A percentile compares a stretch with the other conserved stretches of the same genome.
Conservation (phyloP, 2,888 invertebrate species). For the Pollenia angustigena region DNA sequence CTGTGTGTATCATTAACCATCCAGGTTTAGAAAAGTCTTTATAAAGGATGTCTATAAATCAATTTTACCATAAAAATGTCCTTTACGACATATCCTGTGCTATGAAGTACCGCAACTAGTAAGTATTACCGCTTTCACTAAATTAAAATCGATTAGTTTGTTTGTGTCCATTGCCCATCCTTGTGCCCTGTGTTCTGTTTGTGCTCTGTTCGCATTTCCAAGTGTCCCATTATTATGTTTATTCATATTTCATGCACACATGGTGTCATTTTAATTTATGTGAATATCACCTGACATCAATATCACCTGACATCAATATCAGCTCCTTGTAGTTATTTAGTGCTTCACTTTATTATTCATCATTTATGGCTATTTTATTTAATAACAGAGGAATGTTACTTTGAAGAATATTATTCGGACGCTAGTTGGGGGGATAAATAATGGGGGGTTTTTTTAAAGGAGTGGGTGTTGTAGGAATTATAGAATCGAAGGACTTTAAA, state of each 20-base stretch:
- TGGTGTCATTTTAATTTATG: constrained; percentile 63
- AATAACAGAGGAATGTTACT: background rate
- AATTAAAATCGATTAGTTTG: constrained; percentile 39
- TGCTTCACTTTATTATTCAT: constrained; percentile 2
- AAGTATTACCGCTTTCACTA: constrained; percentile 9
- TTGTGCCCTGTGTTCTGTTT: background rate
- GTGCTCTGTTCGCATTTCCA: background rate
- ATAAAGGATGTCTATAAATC: constrained; percentile 34
- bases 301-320: constrained; percentile 45
- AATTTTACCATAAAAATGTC: constrained; percentile 27
- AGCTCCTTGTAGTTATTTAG: background rate
- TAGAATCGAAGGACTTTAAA: no score
- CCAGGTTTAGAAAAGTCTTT: background rate
- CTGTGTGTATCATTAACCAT: constrained; percentile 17
- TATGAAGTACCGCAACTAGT: background rate
- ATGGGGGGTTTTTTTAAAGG: background rate
- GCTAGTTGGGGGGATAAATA: no score
- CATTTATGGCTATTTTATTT: constrained; percentile 16
- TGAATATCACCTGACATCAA: constrained; percentile 58
- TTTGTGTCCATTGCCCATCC: background rate
- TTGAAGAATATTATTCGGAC: background rate
- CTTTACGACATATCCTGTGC: constrained; percentile 19
- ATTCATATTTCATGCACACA: constrained; percentile 54
- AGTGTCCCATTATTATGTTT: constrained; percentile 32
- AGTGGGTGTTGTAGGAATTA: background rate